Evolutionary conservation across 1,140 invertebrate species (phyloP).

Genomic region (Cotesia chilonis): DNA sequence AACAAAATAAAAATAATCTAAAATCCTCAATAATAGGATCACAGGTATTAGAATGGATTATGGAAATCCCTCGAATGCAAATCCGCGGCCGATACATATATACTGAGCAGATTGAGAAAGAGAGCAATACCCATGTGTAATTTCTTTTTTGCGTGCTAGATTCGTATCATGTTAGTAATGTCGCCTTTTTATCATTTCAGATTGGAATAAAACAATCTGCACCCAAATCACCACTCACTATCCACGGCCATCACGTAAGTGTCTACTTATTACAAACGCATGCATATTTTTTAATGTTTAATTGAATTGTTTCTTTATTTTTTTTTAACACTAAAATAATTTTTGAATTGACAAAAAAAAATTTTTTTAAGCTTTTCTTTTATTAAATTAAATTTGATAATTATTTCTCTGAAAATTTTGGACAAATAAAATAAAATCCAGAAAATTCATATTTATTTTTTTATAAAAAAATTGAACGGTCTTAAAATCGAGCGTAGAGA

Average conservation of each 20-base stretch:
- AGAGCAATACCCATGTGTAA: conserved; percentile 23
- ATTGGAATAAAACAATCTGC: not conserved
- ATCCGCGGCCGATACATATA: conserved; percentile 31
- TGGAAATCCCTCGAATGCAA: conserved; percentile 57
- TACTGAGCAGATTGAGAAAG: not conserved
- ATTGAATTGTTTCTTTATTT: no score
- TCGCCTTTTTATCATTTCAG: conserved; percentile 32
- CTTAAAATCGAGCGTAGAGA: conserved; percentile 1
- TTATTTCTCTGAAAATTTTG: no score
- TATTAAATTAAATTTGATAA: no score
- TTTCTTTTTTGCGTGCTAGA: conserved; percentile 33
- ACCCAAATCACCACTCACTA: not conserved
- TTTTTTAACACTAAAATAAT: no score
- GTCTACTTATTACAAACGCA: not conserved
- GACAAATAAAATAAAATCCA: no score
- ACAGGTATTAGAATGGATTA: conserved; percentile 49
- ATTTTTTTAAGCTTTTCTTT: no score
- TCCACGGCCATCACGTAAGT: conserved; percentile 10
- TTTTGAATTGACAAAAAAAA: no score
- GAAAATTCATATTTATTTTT: no score
- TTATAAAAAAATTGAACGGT: conserved; percentile 24
- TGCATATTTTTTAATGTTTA: no score
- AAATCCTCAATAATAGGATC: conserved; percentile 53
- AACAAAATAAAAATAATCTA: conserved; percentile 38
- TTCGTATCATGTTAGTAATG: conserved; percentile 20